Percentiles rank a stretch among this genome's conserved stretches.
Evolutionary conservation across 2,113 vertebrate genomes (phyloP).

Genomic region (Phrynosoma blainvillii): DNA sequence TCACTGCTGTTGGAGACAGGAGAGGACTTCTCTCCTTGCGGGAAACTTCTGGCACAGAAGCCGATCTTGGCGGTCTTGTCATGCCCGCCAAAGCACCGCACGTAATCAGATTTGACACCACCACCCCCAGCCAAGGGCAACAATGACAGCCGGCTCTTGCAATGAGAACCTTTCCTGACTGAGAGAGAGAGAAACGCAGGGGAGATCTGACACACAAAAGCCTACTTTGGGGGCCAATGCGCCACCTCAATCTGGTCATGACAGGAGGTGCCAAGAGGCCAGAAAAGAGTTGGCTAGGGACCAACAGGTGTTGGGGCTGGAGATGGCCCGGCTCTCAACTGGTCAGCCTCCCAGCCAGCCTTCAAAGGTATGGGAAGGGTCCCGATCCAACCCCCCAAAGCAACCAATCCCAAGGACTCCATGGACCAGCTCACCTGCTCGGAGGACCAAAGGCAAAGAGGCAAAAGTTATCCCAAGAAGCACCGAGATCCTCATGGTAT

Average conservation of each 20-base stretch:
- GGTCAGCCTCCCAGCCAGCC: no score
- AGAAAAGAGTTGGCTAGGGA: not conserved
- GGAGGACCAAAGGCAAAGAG: constrained; percentile 59
- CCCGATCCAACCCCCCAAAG: not conserved
- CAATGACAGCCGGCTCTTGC: not conserved
- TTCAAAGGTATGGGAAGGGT: not conserved
- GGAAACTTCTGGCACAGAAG: not conserved
- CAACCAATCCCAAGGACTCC: not conserved
- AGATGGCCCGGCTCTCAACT: no score
- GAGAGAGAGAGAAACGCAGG: not conserved
- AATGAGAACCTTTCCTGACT: not conserved
- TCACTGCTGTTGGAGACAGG: not conserved
- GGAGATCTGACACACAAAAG: no score
- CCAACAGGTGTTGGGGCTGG: not conserved
- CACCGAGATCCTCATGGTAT: constrained; percentile 34
- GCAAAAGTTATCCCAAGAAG: constrained; percentile 59
- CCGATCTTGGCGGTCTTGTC: not conserved
- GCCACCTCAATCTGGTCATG: no score
- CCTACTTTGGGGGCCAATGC: no score
- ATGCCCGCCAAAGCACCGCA: not conserved
- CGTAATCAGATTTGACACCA: constrained; percentile 1
- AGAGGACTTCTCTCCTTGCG: not conserved
- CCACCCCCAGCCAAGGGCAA: not conserved
- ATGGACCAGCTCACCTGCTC: constrained; percentile 59
- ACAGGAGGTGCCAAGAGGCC: no score